Base-by-base conservation (phyloP, 2,797 vertebrate genomes). In the Chromobotia macracanthus region DNA sequence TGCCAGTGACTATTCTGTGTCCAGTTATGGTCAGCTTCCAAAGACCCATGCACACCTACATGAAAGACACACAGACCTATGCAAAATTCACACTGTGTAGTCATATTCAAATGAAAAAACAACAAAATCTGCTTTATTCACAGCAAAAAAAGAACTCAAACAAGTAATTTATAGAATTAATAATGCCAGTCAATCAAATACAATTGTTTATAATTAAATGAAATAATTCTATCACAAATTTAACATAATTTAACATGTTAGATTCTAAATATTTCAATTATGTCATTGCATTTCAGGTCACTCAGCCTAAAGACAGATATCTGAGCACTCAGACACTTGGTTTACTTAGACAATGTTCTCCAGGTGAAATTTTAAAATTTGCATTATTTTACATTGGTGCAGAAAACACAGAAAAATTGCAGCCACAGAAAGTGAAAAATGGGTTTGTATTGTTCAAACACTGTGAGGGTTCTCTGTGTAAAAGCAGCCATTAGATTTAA, bases 91-190 rank as follows among this genome's bases (percentile, higher is more conserved):
- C 35, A n/a, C 12, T 53, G 9, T 65, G 13, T 18, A 21, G 19
- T n/a, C 19, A 75, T 66, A 75, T 66, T 55, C 1, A 66, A 66
- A 66, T 55, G 4, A 28, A 25, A 41, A 41, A 41, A 41, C 38
- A 41, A 41, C 38, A 41, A 41, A 41, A 41, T 41, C 38, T 41
- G 38, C 38, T 41, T 41, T 41, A 41, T 41, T 41, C 38, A 41
- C 38, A 28, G 28, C 28, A 28, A 28, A 28, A n/a, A 28, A 28
- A 28, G 1, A 28, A 28, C 28, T 4, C 4, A 28, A 28, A 1
- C 8, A 7, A 41, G 9, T 2, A 7, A 41, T 9, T 41, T 28
- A 4, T 28, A 28, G 28, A 28, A 28, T 4, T 28, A 28, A 28
- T 28, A 1, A 28, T 28, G 1, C 28, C 28, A 28, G 1, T 4